Evolutionary conservation across 1,140 invertebrate genomes (phyloP), one percentile per base, ranked within the genome.

Genomic region (Euura lappo): DNA sequence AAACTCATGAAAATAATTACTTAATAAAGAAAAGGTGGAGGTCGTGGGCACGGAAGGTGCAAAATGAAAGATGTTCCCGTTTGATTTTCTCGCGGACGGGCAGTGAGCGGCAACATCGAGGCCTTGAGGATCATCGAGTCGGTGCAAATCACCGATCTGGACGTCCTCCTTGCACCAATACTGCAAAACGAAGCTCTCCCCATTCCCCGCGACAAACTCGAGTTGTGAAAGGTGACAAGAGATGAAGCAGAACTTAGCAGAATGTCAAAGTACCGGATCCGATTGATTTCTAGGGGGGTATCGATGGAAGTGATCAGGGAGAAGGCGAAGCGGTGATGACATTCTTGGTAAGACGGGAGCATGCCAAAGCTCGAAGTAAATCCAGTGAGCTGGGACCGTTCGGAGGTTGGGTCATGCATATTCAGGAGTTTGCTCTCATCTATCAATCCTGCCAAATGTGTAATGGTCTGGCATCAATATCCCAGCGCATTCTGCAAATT

Each of bases 61-160:
- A 77, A 77, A 76, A 76, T 76, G 76, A 51, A 67, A 77, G 68
- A 76, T 71, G 74, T 71, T 73, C 73, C 74, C 69, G 66, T 72
- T 77, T 71, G 74, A 77, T 76, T 76, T 11, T 6, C 7, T 72
- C 75, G 74, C 74, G 73, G 51, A 71, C 45, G 71, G 65, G 28
- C 28, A 77, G 78, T 78, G 78, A 77, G 73, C 47, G 77, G 77
- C 70, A 73, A 75, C 70, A 72, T 72, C 70, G 28, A 68, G 77
- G 78, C 79, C 80, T 83, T 83, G 81, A 79, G 80, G 80, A 81
- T 77, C 77, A 81, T 72, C 78, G 72, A 75, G 69, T 72, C 71
- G 77, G 79, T 81, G 78, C 80, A 80, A 81, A 6, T 60, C 5
- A n/a, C 8, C 28, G 28, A 28, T 28, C 28, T 28, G 28, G 28